Percentiles rank a stretch among this genome's conserved stretches.
Conservation (phyloP, 2,888 invertebrate genomes). For the Drosophila neoperkinsi region DNA sequence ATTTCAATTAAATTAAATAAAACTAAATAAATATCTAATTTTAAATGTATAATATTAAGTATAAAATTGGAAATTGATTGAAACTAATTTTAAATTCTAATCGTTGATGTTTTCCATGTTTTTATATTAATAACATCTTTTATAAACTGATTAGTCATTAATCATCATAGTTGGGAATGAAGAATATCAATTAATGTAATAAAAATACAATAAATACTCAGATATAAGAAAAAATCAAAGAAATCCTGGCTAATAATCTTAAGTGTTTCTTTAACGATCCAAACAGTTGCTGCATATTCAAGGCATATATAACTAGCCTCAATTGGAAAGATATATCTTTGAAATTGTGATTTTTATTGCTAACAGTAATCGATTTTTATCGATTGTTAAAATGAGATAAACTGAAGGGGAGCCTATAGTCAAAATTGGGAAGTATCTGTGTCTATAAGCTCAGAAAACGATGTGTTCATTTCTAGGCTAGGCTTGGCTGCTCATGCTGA, state of each 20-base stretch:
- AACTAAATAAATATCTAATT: not conserved
- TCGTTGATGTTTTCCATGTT: fast-evolving
- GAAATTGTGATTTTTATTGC: not conserved
- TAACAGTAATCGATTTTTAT: not conserved
- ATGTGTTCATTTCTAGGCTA: no score
- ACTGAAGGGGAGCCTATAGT: not conserved
- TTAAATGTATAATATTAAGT: not conserved
- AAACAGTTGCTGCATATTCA: not conserved
- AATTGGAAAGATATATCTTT: not conserved
- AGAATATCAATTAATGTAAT: not conserved
- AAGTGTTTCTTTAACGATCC: not conserved
- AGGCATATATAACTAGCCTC: not conserved
- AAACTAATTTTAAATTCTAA: not conserved
- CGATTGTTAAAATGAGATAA: not conserved
- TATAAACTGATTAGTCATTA: not conserved
- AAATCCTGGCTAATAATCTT: not conserved
- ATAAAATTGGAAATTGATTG: not conserved
- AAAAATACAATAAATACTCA: not conserved
- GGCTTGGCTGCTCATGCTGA: not conserved
- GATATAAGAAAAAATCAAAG: fast-evolving
- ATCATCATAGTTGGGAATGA: not conserved
- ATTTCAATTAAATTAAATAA: not conserved
- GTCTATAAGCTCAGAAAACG: not conserved
- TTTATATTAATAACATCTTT: not conserved
- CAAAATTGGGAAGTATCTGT: not conserved